These are phyloP conservation scores for Pempheris klunzingeri DNA, from an alignment of 2,797 vertebrate genomes.

Conservation along the genomic window DNA sequence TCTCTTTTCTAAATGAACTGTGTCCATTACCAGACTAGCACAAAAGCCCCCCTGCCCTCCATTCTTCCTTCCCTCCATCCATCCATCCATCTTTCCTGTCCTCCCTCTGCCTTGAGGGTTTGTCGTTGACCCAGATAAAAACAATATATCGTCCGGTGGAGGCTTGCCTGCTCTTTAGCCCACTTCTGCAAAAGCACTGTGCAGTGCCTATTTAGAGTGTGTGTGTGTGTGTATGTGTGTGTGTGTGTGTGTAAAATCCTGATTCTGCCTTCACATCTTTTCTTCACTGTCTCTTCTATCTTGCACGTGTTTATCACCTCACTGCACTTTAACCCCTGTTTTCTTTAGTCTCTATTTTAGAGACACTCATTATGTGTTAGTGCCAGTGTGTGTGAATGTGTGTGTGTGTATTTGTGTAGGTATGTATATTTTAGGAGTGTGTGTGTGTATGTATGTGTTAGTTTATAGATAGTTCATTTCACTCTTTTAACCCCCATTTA, in stretches of 20 bases:
- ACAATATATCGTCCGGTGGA: slow-evolving; percentile 49
- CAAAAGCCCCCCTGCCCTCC: slow-evolving; percentile 55
- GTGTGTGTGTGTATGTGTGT: not conserved
- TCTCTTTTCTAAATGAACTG: slow-evolving; percentile 3
- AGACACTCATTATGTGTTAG: slow-evolving; percentile 6
- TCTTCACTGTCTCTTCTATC: slow-evolving; percentile 16
- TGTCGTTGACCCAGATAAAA: slow-evolving; percentile 76
- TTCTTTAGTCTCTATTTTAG: slow-evolving; percentile 7
- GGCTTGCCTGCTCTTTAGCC: slow-evolving; percentile 46
- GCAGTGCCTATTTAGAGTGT: slow-evolving; percentile 4
- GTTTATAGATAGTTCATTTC: not conserved
- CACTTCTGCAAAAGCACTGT: slow-evolving; percentile 40
- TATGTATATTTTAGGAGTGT: slow-evolving; percentile 12
- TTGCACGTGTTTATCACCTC: slow-evolving; percentile 20
- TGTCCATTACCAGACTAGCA: slow-evolving; percentile 52
- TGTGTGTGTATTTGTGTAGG: slow-evolving; percentile 20
- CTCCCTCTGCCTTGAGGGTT: slow-evolving; percentile 63
- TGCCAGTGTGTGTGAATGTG: slow-evolving; percentile 8
- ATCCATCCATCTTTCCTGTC: slow-evolving; percentile 68
- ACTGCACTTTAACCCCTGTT: slow-evolving; percentile 21
- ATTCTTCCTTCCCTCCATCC: slow-evolving; percentile 53
- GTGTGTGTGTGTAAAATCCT: not conserved
- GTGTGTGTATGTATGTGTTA: not conserved
- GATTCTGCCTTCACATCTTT: slow-evolving; percentile 25
- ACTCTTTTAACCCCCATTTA: slow-evolving; percentile 52